Evolutionary conservation across 2,113 vertebrate genomes (phyloP).

Genomic region (Rhodinocichla rosea): DNA sequence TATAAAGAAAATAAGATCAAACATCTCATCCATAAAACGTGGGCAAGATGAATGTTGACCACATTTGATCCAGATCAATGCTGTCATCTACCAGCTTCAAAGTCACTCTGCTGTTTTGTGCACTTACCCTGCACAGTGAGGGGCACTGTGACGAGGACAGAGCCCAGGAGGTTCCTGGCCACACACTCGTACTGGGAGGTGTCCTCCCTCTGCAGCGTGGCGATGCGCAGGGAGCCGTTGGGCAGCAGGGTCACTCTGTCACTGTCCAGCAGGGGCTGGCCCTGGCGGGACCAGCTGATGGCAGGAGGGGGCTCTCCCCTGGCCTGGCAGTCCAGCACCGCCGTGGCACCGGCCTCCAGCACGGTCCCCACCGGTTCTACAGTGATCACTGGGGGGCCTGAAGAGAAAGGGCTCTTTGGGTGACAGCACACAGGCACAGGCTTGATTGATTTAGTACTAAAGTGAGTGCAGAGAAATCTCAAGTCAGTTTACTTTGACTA

Average conservation of each 20-base stretch:
- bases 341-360: slow-evolving; percentile 79
- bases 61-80: not conserved
- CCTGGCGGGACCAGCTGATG: slow-evolving; percentile 85
- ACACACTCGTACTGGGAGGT: slow-evolving; percentile 89
- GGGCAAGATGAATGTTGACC: not conserved
- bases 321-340: slow-evolving; percentile 86
- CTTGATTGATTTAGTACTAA: not conserved
- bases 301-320: slow-evolving; percentile 83
- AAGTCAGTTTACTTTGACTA: not conserved
- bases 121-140: slow-evolving; percentile 87
- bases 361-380: slow-evolving; percentile 81
- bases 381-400: slow-evolving; percentile 85
- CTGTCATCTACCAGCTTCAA: not conserved
- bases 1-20: not conserved
- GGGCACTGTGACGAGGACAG: slow-evolving; percentile 77
- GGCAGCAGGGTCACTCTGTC: slow-evolving; percentile 74
- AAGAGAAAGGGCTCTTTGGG: not conserved
- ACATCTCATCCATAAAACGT: not conserved
- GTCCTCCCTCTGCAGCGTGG: slow-evolving; percentile 82
- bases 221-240: slow-evolving; percentile 83
- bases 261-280: slow-evolving; percentile 69
- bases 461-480: fast-evolving
- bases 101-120: not conserved
- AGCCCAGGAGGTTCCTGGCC: slow-evolving; percentile 90
- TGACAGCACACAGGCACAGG: not conserved